Evolutionary conservation across 1,140 invertebrate genomes (phyloP), one percentile per base, ranked within the genome.

Genomic region (Camponotus floridanus): DNA sequence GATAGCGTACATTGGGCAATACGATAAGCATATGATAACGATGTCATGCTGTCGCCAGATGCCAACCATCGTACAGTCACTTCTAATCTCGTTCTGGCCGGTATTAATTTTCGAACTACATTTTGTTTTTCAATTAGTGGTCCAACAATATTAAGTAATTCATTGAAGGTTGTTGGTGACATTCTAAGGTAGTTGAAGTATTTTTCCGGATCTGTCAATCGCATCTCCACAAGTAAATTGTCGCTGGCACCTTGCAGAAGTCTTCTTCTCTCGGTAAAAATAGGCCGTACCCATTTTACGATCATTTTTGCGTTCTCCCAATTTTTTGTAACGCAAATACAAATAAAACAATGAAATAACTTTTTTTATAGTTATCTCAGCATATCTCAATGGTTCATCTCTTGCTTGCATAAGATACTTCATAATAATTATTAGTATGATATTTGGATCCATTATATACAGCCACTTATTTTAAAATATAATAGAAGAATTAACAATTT

Each of bases 161-260:
- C n/a, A 15, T 39, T 15, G 13, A 71, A 71, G 3, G 48, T 71
- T 51, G 8, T 33, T 71, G 70, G 26, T 31, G 70, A 73, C 70
- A 73, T 55, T 55, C 45, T 51, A 18, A 57, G 51, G 2, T 73
- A 57, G 51, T 55, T 73, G 11, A 73, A 73, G 55, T 73, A 73
- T 73, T 73, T 73, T 73, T 51, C 70, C 6, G 45, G 11, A 57
- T 73, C 70, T 73, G 3, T 7, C 26, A 55, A 55, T 57, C 51
- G 21, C 70, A 73, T 73, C 51, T 73, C 70, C 26, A 73, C 45
- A 73, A 73, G 26, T 51, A 73, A 13, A 73, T 73, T 73, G 48
- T 73, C 70, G 18, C 45, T 55, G 45, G 45, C 70, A 55, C 70
- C 73, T 76, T 61, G 73, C 0, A 59, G 31, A 39, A 76, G 39